These are phyloP conservation scores for Agrotis exclamationis DNA, from an alignment of 2,888 invertebrate species.

Conservation along the genomic window DNA sequence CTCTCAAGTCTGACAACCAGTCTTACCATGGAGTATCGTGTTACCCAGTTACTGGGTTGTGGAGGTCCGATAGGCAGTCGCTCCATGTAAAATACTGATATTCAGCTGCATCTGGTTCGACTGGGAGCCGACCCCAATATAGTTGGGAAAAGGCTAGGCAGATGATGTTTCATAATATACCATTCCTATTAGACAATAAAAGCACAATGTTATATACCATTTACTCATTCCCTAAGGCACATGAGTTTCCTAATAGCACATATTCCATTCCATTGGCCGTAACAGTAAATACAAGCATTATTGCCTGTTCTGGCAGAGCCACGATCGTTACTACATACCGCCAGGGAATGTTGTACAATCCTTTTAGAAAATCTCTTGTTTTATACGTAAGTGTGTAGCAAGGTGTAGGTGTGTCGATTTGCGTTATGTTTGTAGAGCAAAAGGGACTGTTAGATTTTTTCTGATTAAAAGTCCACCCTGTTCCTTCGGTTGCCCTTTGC, in stretches of 20 bases:
- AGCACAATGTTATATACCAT: conserved; percentile 1
- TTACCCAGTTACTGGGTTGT: too few relatives aligned
- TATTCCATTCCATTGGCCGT: conserved; percentile 25
- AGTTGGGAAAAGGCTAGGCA: too few relatives aligned
- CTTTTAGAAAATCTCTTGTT: conserved; percentile 16
- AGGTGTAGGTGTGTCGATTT: background rate
- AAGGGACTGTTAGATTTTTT: too few relatives aligned
- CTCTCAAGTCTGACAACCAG: too few relatives aligned
- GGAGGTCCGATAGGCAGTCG: too few relatives aligned
- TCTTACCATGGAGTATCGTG: too few relatives aligned
- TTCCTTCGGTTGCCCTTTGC: too few relatives aligned
- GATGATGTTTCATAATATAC: background rate
- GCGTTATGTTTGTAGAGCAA: background rate
- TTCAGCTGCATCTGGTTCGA: too few relatives aligned
- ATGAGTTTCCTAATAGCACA: conserved; percentile 7
- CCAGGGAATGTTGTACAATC: conserved; percentile 26
- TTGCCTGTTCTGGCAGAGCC: conserved; percentile 21
- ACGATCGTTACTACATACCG: conserved; percentile 16
- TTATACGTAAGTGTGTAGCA: background rate
- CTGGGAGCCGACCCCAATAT: too few relatives aligned
- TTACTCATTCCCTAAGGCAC: background rate
- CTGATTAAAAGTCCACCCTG: too few relatives aligned
- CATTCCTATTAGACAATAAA: background rate
- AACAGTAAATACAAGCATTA: conserved; percentile 19
- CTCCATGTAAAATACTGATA: too few relatives aligned